Conservation (phyloP, 92 coral and sea anemone genomes). For the Siderastrea radians region DNA sequence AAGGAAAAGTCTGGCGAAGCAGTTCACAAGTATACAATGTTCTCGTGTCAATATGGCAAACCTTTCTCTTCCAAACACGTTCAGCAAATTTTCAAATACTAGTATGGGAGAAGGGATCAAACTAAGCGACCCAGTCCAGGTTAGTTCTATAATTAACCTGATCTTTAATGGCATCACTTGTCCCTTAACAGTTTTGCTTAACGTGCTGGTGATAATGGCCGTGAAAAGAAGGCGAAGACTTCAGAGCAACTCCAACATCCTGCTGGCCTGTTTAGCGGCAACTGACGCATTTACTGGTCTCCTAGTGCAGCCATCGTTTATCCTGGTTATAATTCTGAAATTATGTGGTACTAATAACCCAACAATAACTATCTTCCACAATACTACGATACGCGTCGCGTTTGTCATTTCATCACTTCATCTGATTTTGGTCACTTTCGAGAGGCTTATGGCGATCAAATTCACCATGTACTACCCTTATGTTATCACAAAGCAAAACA, state of each 20-base stretch:
- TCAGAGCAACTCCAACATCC: slow-evolving; percentile 14
- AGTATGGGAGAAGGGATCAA: not conserved
- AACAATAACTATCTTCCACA: not conserved
- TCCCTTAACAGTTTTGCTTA: not conserved
- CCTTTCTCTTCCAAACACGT: no score
- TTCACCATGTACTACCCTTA: not conserved
- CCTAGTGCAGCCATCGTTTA: not conserved
- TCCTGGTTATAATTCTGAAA: not conserved
- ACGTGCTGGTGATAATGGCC: slow-evolving; percentile 26
- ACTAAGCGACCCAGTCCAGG: not conserved
- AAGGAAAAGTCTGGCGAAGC: not conserved
- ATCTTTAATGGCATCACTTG: not conserved
- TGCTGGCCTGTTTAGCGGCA: slow-evolving; percentile 26
- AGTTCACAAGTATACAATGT: not conserved
- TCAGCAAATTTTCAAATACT: not conserved
- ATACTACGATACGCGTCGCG: not conserved
- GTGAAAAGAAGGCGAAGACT: slow-evolving; percentile 34
- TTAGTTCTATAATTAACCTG: not conserved
- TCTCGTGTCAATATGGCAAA: not conserved
- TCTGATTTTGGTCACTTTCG: not conserved
- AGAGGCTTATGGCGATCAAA: slow-evolving; percentile 15
- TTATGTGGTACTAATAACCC: not conserved
- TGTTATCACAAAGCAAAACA: not conserved
- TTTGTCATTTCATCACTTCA: slow-evolving; percentile 12
- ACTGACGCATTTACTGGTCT: not conserved